Base-by-base conservation (phyloP, 1,140 invertebrate species). In the Trichonephila clavipes region DNA sequence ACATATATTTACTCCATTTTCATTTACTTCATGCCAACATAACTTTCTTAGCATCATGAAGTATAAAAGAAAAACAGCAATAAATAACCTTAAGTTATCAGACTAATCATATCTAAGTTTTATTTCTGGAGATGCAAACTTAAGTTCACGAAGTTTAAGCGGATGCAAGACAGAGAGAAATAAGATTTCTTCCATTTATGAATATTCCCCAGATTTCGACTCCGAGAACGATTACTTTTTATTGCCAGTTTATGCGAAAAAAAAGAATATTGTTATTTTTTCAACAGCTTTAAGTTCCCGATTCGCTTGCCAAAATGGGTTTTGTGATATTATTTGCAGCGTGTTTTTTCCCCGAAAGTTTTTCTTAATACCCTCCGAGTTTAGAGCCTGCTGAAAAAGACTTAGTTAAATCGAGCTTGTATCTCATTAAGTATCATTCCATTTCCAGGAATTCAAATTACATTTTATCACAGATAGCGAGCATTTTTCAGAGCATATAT, bases 371-470 rank as follows among this genome's bases (percentile, higher is more conserved):
- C 61, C 16, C 21, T 12, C 40, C 19, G 59, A n/a, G 86, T 64
- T 88, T 40, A 62, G 21, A 88, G 61, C 19, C 24, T 28, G n/a
- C 19, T 61, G 16, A 21, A 58, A 77, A 69, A 66, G 88, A 77
- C 88, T 72, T 89, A 58, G 64, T 44, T 89, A 77, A 89, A 89
- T 89, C 88, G 64, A 89, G 69, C 88, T 18, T 77, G 88, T 66
- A 89, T 89, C 40, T 89, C 88, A 72, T 89, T 89, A 89, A 89
- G 19, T 61, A 34, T 89, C 72, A 89, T 40, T 89, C 58, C 58
- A n/a, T 89, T 89, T 77, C 72, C 66, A 59, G 58, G 66, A 69
- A 72, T 89, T 89, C 77, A 89, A 89, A 89, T 77, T 89, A 89
- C 88, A 89, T 89, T 89, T 89, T 89, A 89, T 89, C 88, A 69